Evolutionary conservation across 1,140 invertebrate genomes (phyloP), one percentile per base, ranked within the genome.

Genomic region (Atta colombica): DNA sequence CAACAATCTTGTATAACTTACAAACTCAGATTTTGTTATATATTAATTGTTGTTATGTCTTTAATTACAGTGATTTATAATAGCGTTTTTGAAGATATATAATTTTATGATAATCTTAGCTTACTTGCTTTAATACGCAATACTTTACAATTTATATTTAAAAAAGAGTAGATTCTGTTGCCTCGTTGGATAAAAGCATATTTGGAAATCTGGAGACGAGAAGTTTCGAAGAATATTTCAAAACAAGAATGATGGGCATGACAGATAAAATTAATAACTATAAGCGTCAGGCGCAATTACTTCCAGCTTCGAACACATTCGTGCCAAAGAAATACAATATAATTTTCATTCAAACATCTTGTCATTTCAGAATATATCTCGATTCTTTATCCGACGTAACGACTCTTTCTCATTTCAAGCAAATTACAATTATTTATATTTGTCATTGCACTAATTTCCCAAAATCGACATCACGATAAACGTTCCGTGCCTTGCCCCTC

Each of bases 171-270:
- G 66, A 72, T 72, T 84, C 55, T 84, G 69, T 84, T 61, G 69
- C 55, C 39, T 75, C 16, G 28, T 6, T 31, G 39, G 45, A 84
- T 63, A 28, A 81, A 51, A 51, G 28, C 14, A 74, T 65, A 84
- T 14, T 58, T 51, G 55, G 28, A 71, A 74, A 61, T 31, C n/a
- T 75, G n/a, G 10, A 74, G 55, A 61, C 14, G 12, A 75, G 2
- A 45, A 74, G 58, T 60, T 81, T 60, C 25, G 49, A 84, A 78
- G 16, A 14, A 74, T 75, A 84, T 74, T 75, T 81, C 16, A 45
- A 71, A 51, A 75, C n/a, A 75, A 28, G 25, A 84, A 84, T 84
- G 39, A 84, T 75, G 55, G 58, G 55, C 69, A 75, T 63, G 8
- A 84, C 55, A 75, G 28, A 75, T 49, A 35, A 61, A 63, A 51